Base-by-base conservation (phyloP, 1,140 invertebrate genomes). In the Caenorhabditis latens region DNA sequence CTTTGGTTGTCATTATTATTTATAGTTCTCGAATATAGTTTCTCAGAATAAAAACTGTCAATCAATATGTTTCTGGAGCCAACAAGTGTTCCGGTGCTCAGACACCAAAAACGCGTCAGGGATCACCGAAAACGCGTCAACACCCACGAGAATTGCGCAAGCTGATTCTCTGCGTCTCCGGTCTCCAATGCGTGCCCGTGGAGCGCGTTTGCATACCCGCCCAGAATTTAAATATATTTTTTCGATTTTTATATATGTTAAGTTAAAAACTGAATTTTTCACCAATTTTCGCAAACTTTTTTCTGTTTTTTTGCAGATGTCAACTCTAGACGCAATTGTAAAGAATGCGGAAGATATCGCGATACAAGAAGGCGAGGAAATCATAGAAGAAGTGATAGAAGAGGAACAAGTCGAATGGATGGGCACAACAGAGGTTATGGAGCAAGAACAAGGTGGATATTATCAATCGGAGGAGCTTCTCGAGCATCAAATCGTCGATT, bases 341-440 rank as follows among this genome's bases (percentile, higher is more conserved):
- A 79, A 79, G 13, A 79, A 50, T 50, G 46, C 71, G 3, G 71
- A 79, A 53, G 71, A 79, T 6, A 79, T 79, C 13, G 71, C n/a
- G 11, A 32, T 79, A 9, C 71, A 50, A 53, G 71, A 79, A 40
- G 40, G 21, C 21, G 63, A 67, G 9, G 71, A 79, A 53, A 79
- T 79, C 5, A 79, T 79, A n/a, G 71, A 79, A 24, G 71, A 79
- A 79, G 71, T 50, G 8, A 79, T 79, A 14, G 71, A 50, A 53
- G 71, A 53, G n/a, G 71, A 53, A 40, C 46, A 79, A 79, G 71
- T 79, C 14, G 21, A 24, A 71, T 79, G 71, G 71, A 48, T 79
- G 71, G 71, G 71, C n/a, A n/a, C 16, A 21, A 43, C 13, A 32
- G 71, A 53, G 4, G 71, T 24, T 32, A 32, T 32, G 32, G 32